Evolutionary conservation across 2,113 vertebrate species (phyloP).

Genomic region (Galemys pyrenaicus): DNA sequence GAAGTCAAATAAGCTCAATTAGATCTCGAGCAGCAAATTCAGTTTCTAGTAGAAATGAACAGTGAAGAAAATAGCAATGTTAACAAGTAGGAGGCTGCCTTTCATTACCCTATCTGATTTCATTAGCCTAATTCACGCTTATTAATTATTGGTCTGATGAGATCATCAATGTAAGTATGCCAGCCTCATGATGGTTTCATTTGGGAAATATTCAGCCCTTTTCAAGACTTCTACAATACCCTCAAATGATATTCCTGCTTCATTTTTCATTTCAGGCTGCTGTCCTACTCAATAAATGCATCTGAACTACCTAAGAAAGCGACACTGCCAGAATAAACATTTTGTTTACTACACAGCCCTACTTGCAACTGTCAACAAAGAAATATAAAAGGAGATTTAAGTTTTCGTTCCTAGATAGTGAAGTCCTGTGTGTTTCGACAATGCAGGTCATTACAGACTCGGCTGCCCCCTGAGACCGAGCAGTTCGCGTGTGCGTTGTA

Average conservation of each 20-base stretch:
- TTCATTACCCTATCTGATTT: slow-evolving; percentile 74
- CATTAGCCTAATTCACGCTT: slow-evolving; percentile 75
- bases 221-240: neutral
- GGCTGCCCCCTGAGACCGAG: slow-evolving; percentile 74
- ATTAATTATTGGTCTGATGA: slow-evolving; percentile 79
- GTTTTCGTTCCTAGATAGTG: slow-evolving; percentile 75
- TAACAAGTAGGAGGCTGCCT: slow-evolving; percentile 60
- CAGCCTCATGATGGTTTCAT: slow-evolving; percentile 32
- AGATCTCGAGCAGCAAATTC: slow-evolving; percentile 53
- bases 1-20: slow-evolving; percentile 75
- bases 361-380: slow-evolving; percentile 69
- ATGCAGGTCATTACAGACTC: slow-evolving; percentile 73
- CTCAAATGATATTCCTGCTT: slow-evolving; percentile 34
- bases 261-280: slow-evolving; percentile 57
- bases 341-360: slow-evolving; percentile 72
- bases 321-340: slow-evolving; percentile 63
- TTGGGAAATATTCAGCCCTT: slow-evolving; percentile 42
- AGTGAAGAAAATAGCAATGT: slow-evolving; percentile 74
- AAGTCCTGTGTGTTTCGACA: slow-evolving; percentile 77
- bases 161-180: slow-evolving; percentile 71
- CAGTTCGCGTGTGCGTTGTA: slow-evolving; percentile 67
- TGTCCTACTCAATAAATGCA: slow-evolving; percentile 67
- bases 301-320: slow-evolving; percentile 55
- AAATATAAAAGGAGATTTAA: slow-evolving; percentile 76
- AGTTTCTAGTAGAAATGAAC: slow-evolving; percentile 76